Evolutionary conservation across 1,140 invertebrate species (phyloP), one percentile per base, ranked within the genome.

Genomic region (Pomacea maculata): DNA sequence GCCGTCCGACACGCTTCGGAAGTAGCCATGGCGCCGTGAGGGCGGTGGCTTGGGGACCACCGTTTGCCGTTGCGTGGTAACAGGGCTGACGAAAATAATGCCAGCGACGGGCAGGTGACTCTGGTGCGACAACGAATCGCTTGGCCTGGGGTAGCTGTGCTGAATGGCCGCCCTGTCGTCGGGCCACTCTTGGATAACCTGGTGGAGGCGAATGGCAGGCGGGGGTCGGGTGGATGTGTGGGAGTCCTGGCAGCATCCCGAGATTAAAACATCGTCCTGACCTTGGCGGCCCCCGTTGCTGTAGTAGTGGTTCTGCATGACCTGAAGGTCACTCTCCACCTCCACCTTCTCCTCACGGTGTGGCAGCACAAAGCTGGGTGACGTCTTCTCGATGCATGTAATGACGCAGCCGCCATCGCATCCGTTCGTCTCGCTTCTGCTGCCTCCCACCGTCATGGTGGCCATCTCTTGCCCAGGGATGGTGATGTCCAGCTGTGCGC

Each of bases 291-390:
- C 10, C 11, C 11, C n/a, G 68, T 17, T 7, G 8, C 65, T 54
- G 34, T 78, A 78, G 77, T 78, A 78, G 67, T 78, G 29, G 45
- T 78, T 70, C 65, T 70, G 77, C 77, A 78, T 78, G 52, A 78
- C 77, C 29, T 67, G 45, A 45, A 78, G n/a, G 77, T 78, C 77
- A n/a, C 65, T 78, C 52, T 78, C 77, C 15, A 78, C 77, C 14
- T 21, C 34, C 77, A 78, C 65, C 65, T 78, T 78, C 65, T 71
- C 67, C 52, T 78, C 77, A 14, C 25, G 77, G 61, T 78, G 67
- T 6, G 77, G 77, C 19, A 78, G 67, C 45, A 78, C 65, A 67
- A 70, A 71, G 54, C 65, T 21, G 7, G 77, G 77, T 1, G 77
- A 78, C 4, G 65, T 78, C 65, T 78, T 78, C n/a, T 78, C 77